Percentiles rank a stretch among this genome's conserved stretches.
phyloP scores from a whole-genome alignment of 2,113 vertebrate genomes.

The Rhegmatorhina hoffmannsi region DNA sequence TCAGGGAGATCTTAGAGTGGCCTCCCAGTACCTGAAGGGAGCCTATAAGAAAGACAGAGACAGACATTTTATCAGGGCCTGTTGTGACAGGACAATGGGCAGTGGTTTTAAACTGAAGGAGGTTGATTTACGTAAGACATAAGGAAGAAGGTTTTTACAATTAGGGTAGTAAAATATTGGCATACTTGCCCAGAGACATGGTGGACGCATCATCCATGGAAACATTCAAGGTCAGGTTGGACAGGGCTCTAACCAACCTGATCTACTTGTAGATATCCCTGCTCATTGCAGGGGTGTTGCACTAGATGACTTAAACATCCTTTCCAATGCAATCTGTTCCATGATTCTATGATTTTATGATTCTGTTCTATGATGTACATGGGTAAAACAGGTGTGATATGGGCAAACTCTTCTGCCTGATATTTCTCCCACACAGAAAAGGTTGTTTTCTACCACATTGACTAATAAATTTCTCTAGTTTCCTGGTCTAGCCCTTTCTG shows the following conservation, averaged over 20 bases:
- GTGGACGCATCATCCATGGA: background rate
- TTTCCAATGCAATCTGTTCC: background rate
- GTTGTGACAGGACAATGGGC: background rate
- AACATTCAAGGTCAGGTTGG: background rate
- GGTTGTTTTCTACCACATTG: background rate
- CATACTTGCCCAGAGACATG: background rate
- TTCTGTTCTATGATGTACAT: background rate
- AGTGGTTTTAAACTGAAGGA: background rate
- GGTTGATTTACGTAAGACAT: accelerated
- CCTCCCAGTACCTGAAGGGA: background rate
- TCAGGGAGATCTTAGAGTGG: background rate
- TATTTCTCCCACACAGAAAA: background rate
- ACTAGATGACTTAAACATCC: background rate
- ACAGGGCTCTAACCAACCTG: background rate
- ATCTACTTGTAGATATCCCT: background rate
- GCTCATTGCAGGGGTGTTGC: background rate
- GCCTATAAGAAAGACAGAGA: background rate
- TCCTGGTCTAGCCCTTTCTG: background rate
- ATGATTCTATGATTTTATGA: background rate
- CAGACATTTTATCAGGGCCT: background rate
- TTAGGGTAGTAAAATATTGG: background rate
- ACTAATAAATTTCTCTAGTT: background rate
- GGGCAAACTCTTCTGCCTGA: background rate
- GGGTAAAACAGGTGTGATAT: background rate
- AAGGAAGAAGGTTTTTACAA: background rate